phyloP scores from a whole-genome alignment of 2,888 invertebrate genomes.

The Anorthoa munda region DNA sequence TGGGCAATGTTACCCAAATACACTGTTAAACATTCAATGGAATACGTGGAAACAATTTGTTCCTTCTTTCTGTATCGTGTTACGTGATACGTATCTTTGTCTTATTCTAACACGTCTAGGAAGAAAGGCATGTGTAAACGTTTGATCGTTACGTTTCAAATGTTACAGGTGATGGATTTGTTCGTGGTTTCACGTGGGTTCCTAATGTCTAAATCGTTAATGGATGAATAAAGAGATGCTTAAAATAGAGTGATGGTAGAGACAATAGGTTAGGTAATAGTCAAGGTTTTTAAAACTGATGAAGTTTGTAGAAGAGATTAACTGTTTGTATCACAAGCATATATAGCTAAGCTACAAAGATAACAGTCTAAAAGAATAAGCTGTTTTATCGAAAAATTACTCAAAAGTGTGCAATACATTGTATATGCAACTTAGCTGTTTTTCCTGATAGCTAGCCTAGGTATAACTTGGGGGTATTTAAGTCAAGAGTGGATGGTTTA shows the following conservation, averaged over 20 bases:
- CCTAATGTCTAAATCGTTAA: conserved; percentile 33
- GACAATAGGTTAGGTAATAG: not conserved
- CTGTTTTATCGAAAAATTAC: too few relatives aligned
- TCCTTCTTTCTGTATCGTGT: conserved; percentile 59
- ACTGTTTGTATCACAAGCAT: not conserved
- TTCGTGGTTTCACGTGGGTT: conserved; percentile 41
- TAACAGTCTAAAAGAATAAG: too few relatives aligned
- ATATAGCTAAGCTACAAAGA: not conserved
- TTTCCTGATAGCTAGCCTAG: too few relatives aligned
- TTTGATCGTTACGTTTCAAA: conserved; percentile 38
- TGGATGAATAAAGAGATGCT: conserved; percentile 24
- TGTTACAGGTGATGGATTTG: conserved; percentile 34
- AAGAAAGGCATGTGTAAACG: conserved; percentile 16
- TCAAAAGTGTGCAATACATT: too few relatives aligned
- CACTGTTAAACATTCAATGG: conserved; percentile 58
- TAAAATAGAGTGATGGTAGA: conserved; percentile 7
- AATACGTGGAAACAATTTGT: conserved; percentile 64
- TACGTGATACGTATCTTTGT: conserved; percentile 44
- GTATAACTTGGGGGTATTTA: too few relatives aligned
- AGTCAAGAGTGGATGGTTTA: too few relatives aligned
- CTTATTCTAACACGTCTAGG: conserved; percentile 22
- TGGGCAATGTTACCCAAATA: conserved; percentile 79
- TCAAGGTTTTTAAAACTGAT: not conserved
- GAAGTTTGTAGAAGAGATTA: not conserved
- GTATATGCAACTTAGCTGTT: too few relatives aligned